phyloP scores from a whole-genome alignment of 2,888 invertebrate species.

The Dicyrtoma fusca region DNA sequence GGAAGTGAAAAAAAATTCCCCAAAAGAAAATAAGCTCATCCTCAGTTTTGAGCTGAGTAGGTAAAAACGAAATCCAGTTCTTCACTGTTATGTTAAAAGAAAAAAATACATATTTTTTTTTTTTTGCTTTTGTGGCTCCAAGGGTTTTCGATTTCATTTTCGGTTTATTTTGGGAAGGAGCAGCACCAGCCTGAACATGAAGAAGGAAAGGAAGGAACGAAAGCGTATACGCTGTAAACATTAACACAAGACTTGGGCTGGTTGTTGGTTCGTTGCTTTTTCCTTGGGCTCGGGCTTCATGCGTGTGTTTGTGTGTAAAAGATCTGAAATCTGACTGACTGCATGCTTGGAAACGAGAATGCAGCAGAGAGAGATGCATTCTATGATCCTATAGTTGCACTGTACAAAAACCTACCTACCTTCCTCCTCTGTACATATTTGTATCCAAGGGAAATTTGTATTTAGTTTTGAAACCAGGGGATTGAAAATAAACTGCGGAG shows the following conservation, averaged over 20 bases:
- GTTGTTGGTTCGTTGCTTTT: too few species aligned
- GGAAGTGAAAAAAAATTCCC: not conserved
- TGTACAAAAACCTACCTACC: not conserved
- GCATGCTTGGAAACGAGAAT: not conserved
- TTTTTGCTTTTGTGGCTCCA: constrained; percentile 26
- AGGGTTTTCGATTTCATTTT: constrained; percentile 33
- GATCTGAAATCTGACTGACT: not conserved
- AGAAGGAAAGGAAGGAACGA: not conserved
- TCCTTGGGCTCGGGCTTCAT: too few species aligned
- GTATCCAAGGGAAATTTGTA: constrained; percentile 31
- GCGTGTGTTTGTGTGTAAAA: not conserved
- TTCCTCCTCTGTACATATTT: too few species aligned
- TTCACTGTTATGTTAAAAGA: not conserved
- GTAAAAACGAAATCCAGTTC: too few species aligned
- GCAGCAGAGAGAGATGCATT: constrained; percentile 1
- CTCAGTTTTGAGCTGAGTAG: too few species aligned
- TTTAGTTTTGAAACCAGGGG: constrained; percentile 25
- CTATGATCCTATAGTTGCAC: too few species aligned
- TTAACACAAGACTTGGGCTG: not conserved
- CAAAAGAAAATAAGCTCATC: too few species aligned
- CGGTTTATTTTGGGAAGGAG: constrained; percentile 34
- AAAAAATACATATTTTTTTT: not conserved
- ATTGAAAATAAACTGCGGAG: constrained; percentile 25
- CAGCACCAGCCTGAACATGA: not conserved
- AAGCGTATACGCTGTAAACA: constrained; percentile 1